Evolutionary conservation across 1,140 invertebrate genomes (phyloP).

Genomic region (Eueides isabella): DNA sequence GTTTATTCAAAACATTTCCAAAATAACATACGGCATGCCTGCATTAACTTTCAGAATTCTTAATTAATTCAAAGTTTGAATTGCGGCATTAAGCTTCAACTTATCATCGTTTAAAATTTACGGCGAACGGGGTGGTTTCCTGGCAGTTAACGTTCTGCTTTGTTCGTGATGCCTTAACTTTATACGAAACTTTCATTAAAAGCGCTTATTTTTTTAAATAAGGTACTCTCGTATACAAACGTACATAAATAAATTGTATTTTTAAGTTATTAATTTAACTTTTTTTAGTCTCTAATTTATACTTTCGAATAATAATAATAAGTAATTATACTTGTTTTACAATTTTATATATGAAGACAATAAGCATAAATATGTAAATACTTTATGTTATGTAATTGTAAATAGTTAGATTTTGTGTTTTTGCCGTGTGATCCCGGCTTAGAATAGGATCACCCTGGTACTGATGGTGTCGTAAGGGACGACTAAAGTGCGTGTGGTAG

Average conservation of each 20-base stretch:
- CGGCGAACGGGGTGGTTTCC: constrained; percentile 7
- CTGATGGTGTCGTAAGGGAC: too few species aligned
- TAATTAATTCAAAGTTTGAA: constrained; percentile 70
- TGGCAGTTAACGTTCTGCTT: constrained; percentile 17
- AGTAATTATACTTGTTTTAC: too few species aligned
- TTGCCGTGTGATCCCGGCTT: too few species aligned
- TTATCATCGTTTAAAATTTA: constrained; percentile 71
- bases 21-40: constrained; percentile 43
- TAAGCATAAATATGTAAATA: too few species aligned
- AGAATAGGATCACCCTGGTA: too few species aligned
- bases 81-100: constrained; percentile 59
- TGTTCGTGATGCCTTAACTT: background rate
- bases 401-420: too few species aligned
- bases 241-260: background rate
- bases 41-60: constrained; percentile 59
- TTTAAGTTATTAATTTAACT: background rate
- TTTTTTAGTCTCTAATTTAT: too few species aligned
- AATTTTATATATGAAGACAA: too few species aligned
- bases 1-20: constrained; percentile 8
- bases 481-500: too few species aligned
- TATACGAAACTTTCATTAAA: constrained; percentile 3
- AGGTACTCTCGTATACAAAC: background rate
- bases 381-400: too few species aligned
- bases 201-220: constrained; percentile 4
- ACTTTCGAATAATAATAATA: too few species aligned